A percentile compares a stretch with the other conserved stretches of the same genome.
Evolutionary conservation across 64 coral and sea anemone species (phyloP).

Genomic region (Stylophora pistillata): DNA sequence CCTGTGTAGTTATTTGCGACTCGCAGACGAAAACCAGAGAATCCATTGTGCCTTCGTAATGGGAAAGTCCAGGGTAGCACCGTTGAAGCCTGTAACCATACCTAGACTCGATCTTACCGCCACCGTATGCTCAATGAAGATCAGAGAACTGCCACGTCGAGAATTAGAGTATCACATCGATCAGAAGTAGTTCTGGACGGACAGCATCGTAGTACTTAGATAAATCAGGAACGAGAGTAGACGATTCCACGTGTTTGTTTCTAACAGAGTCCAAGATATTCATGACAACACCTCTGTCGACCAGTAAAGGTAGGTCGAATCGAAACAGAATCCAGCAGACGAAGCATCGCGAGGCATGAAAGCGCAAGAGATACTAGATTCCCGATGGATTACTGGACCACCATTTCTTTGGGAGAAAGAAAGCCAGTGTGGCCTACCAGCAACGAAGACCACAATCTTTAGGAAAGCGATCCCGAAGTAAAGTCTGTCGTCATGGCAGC

Average conservation of each 20-base stretch:
- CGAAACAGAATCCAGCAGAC: too few relatives aligned
- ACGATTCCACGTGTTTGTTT: not conserved
- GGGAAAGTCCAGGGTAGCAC: not conserved
- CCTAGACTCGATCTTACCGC: not conserved
- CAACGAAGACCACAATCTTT: too few relatives aligned
- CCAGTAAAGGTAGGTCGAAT: not conserved
- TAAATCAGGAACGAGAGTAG: not conserved
- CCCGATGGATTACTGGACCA: slow-evolving; percentile 1
- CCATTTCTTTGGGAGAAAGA: not conserved
- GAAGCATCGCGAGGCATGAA: not conserved
- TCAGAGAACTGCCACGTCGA: not conserved
- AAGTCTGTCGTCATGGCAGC: too few relatives aligned
- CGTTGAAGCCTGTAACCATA: not conserved
- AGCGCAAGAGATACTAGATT: not conserved
- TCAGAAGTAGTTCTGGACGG: not conserved
- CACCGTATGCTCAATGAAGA: not conserved
- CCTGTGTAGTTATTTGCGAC: not conserved
- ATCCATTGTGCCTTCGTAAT: not conserved
- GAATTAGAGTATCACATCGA: not conserved
- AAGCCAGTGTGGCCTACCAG: too few relatives aligned
- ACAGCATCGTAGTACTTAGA: not conserved
- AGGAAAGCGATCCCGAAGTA: too few relatives aligned
- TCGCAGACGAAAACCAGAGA: not conserved
- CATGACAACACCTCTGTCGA: not conserved
- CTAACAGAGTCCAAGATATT: not conserved